Base-by-base conservation (phyloP, 2,888 invertebrate species). In the Hesperia comma region DNA sequence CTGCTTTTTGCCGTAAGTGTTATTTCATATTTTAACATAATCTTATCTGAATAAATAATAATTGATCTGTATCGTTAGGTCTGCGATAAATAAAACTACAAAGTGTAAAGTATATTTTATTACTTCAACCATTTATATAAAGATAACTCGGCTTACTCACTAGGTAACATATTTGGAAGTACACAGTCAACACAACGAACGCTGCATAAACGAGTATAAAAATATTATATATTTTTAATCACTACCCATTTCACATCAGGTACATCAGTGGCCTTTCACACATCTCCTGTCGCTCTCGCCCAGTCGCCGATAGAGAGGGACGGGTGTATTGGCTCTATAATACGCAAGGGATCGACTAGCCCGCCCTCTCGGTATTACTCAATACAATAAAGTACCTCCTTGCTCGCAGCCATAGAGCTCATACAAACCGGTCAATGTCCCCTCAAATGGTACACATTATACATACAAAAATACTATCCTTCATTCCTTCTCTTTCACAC, bases 211-310 rank as follows among this genome's bases (percentile, higher is more conserved):
- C 51, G 57, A 51, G 17, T 64, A 64, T 57, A 64, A 64, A 56
- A 66, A 58, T 54, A 66, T 61, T 61, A 21, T 19, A 58, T 66
- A 66, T 66, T 53, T 60, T 60, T 54, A 21, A 32, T 66, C 66
- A 66, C 66, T 66, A 66, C 66, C 66, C 66, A 66, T 60, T 66
- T 66, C 66, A 66, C 54, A 53, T 61, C 66, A 66, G 66, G 66
- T 66, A 66, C 66, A 67, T 67, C 61, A 60, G 60, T 60, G 66
- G 33, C 46, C 58, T 54, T 54, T 60, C 66, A 66, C 19, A 60
- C 21, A 60, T 60, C 66, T 54, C 26, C 41, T 41, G 19, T 66
- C 54, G 60, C 54, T 33, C 60, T 60, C 66, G 43, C 51, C 46
- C 58, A 57, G 54, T 53, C 40, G 19, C 15, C 41, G 58, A 58